Base-by-base conservation (phyloP, 2,797 vertebrate genomes). In the Neopelma chrysocephalum region DNA sequence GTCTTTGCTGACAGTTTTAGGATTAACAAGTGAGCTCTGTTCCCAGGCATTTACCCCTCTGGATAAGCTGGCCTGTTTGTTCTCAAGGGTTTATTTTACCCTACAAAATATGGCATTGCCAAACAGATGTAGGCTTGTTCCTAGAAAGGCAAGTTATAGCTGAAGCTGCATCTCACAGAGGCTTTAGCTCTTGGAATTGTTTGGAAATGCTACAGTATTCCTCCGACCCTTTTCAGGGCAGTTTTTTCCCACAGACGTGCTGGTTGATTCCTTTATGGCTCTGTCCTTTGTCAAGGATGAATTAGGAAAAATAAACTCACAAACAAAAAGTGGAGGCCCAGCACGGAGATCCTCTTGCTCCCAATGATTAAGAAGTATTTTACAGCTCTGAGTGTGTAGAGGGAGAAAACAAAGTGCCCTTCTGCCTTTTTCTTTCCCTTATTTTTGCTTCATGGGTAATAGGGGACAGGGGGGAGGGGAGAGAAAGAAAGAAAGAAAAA, bases 91-190 rank as follows among this genome's bases (percentile, higher is more conserved):
- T 98, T 98, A 96, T 95, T 98, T 97, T 97, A 97, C 60, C 76
- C 91, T 94, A 93, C 95, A 97, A 98, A 97, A 97, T 96, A 96
- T 97, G 96, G 94, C 96, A 97, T 97, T 94, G 62, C 95, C 94
- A 97, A 97, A 97, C 97, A 98, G 97, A 97, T 97, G 96, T 95
- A 96, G 94, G 93, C 92, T 98, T 98, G 97, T 98, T 97, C 95
- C 97, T 97, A 91, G 96, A 97, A 97, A 96, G 97, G 95, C 96
- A 92, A 96, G 91, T 95, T 92, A 89, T 50, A 79, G 83, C 60
- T 66, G 87, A 80, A 93, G 94, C 91, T 90, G 91, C 84, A 57
- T 87, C 95, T 93, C 87, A 92, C 71, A 76, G 87, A 94, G 94
- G 96, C 96, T 95, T 95, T 87, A 89, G 96, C 88, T 80, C 85